Percentiles rank a stretch among this genome's conserved stretches.
Conservation (phyloP, 2,113 vertebrate species). For the Clarias macrocephalus region DNA sequence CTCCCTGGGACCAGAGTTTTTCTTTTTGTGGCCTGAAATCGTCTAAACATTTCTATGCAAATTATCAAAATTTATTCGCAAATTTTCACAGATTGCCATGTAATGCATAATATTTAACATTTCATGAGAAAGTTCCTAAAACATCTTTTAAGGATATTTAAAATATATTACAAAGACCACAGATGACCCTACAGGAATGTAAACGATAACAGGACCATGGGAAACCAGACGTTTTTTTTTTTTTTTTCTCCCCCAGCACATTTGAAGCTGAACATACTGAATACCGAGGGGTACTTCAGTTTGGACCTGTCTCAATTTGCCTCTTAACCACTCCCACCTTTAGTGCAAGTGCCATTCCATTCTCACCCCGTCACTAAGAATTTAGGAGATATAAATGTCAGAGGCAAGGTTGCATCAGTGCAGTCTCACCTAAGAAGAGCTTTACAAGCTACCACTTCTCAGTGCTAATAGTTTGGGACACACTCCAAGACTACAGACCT, state of each 20-base stretch:
- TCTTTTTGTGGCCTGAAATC: not conserved
- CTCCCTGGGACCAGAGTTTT: not conserved
- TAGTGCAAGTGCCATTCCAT: slow-evolving; percentile 19
- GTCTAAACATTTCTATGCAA: not conserved
- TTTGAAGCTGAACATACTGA: slow-evolving; percentile 53
- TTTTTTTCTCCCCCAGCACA: slow-evolving; percentile 34
- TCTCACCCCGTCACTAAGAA: slow-evolving; percentile 23
- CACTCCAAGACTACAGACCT: slow-evolving; percentile 17
- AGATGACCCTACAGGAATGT: not conserved
- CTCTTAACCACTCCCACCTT: slow-evolving; percentile 21
- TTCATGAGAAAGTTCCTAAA: not conserved
- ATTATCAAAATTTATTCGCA: not conserved
- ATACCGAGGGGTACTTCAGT: slow-evolving; percentile 55
- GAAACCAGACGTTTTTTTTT: slow-evolving; percentile 41
- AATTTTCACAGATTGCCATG: not conserved
- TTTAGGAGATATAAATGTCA: slow-evolving; percentile 35
- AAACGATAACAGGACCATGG: not conserved
- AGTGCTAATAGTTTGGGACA: slow-evolving; percentile 28
- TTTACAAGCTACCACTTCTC: slow-evolving; percentile 21
- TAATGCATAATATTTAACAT: not conserved
- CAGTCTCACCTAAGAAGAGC: slow-evolving; percentile 20
- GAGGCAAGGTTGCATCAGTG: slow-evolving; percentile 6
- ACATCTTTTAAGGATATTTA: not conserved
- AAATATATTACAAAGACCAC: slow-evolving; percentile 4
- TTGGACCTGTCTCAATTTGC: slow-evolving; percentile 22